Evolutionary conservation across 2,797 vertebrate genomes (phyloP), one percentile per base, ranked within the genome.

Genomic region (Chaetodon trifasciatus): DNA sequence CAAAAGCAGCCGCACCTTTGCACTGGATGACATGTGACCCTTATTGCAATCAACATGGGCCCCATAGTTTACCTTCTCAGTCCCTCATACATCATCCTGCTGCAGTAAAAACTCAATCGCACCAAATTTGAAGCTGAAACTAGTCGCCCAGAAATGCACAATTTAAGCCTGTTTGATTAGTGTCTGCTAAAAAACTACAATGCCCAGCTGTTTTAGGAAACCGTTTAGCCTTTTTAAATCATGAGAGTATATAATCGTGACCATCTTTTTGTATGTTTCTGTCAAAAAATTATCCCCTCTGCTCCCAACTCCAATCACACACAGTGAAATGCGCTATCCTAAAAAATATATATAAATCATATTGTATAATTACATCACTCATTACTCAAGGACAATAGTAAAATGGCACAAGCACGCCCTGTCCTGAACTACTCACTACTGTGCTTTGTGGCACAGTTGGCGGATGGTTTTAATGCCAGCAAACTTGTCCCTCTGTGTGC

Each of bases 391-490:
- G 24, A 32, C 5, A 63, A 52, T 2, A 39, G 2, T 8, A 19
- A 69, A 66, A 28, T 19, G 28, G 8, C 56, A 60, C 16, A 9
- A 35, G 42, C 16, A 12, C 8, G 8, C 50, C 52, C 23, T 35
- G 4, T 71, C 40, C 40, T 63, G 49, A 75, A 53, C 16, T 24
- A 37, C 42, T 60, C 6, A 71, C 6, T 46, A 10, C 13, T 40
- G 39, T n/a, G 17, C n/a, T 23, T 15, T 68, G 24, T 47, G 40
- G 24, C 72, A 76, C 67, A 44, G 63, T 40, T 62, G 32, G 61
- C 42, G 61, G 70, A 62, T 74, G 44, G 39, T 68, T 81, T 75
- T 72, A 83, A 73, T 49, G 47, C 40, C 4, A 46, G 65, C 35
- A 65, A 75, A 63, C 55, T 53, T 70, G 67, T 74, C 67, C 52